Conservation (phyloP, 2,797 vertebrate species). For the Oceanodroma leucorhoa region DNA sequence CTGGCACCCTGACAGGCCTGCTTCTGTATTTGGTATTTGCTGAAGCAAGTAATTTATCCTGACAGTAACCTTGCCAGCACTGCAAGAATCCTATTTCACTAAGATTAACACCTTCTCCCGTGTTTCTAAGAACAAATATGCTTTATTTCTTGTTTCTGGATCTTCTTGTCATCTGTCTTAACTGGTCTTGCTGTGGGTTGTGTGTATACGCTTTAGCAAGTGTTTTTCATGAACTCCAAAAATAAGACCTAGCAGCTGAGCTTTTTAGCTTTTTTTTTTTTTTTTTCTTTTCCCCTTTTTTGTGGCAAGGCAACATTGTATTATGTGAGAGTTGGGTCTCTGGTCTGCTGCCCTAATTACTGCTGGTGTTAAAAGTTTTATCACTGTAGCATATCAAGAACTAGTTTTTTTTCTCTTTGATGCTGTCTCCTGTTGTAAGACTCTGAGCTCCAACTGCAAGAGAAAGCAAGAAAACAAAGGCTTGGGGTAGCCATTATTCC, state of each 20-base stretch:
- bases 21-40: background rate
- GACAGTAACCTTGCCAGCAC: background rate
- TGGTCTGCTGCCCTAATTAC: background rate
- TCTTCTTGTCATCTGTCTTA: background rate
- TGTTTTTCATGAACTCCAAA: background rate
- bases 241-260: background rate
- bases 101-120: background rate
- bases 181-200: background rate
- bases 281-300: background rate
- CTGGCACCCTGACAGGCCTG: background rate
- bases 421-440: background rate
- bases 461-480: background rate
- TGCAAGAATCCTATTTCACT: background rate
- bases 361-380: background rate
- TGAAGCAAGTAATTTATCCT: constrained; percentile 49
- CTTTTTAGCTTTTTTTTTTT: background rate
- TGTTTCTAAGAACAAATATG: background rate
- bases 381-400: background rate
- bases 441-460: background rate
- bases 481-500: background rate
- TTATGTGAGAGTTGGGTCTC: background rate
- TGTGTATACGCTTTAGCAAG: background rate
- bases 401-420: background rate
- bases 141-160: background rate
- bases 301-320: background rate